phyloP scores from a whole-genome alignment of 2,113 vertebrate species.

The Hippocampus zosterae region DNA sequence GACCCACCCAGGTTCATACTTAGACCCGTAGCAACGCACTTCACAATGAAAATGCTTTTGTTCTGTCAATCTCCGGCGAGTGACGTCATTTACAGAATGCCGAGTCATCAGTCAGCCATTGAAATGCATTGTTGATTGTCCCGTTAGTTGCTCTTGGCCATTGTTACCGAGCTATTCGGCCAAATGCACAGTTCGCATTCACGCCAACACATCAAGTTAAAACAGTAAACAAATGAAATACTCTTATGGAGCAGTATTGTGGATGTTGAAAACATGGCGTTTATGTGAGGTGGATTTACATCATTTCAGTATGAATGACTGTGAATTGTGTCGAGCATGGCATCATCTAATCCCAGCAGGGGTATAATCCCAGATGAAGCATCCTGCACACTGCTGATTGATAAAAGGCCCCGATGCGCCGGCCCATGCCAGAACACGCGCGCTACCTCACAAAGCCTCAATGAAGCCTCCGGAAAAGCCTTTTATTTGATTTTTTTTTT shows the following conservation, averaged over 20 bases:
- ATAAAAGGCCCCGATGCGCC: conserved; percentile 48
- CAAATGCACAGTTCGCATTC: too few species aligned
- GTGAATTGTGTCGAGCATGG: conserved; percentile 7
- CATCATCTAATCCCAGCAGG: conserved; percentile 47
- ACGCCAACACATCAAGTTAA: too few species aligned
- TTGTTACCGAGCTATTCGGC: too few species aligned
- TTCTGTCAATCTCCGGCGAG: too few species aligned
- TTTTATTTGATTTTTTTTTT: conserved; percentile 11
- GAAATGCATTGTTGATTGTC: too few species aligned
- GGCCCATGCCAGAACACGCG: conserved; percentile 27
- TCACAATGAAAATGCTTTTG: too few species aligned
- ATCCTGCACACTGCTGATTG: conserved; percentile 51
- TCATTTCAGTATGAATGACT: conserved; percentile 2
- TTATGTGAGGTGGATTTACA: neutral
- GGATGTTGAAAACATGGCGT: neutral
- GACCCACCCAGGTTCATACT: too few species aligned
- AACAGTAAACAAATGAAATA: neutral
- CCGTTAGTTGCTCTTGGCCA: too few species aligned
- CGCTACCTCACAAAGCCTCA: conserved; percentile 40
- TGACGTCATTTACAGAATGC: too few species aligned
- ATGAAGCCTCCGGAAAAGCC: conserved; percentile 37
- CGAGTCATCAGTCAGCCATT: too few species aligned
- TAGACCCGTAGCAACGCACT: too few species aligned
- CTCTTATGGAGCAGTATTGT: neutral
- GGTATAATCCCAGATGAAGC: conserved; percentile 49